Evolutionary conservation across 35 echinoderm and acorn worm genomes (phyloP).

Genomic region (Holothuria glaberrima): DNA sequence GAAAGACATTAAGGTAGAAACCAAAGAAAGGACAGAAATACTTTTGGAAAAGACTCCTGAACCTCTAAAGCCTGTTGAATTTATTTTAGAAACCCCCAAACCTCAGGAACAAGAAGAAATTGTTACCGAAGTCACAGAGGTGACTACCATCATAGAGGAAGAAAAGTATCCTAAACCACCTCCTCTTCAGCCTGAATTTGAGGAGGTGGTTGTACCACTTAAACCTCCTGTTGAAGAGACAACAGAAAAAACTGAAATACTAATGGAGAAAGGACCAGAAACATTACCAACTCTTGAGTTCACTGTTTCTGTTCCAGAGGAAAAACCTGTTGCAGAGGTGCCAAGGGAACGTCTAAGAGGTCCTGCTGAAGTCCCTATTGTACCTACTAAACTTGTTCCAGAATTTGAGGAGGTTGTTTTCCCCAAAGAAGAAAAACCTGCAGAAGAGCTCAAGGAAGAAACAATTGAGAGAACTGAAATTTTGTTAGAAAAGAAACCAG

Average conservation of each 20-base stretch:
- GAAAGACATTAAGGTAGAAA: constrained; percentile 58
- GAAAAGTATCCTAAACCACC: not conserved
- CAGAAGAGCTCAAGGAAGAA: constrained; percentile 60
- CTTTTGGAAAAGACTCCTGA: constrained; percentile 63
- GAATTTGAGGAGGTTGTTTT: constrained; percentile 63
- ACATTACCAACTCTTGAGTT: constrained; percentile 58
- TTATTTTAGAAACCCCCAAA: constrained; percentile 58
- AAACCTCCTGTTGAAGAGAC: constrained; percentile 25
- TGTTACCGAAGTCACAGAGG: constrained; percentile 54
- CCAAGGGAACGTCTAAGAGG: constrained; percentile 28
- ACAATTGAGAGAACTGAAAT: constrained; percentile 73
- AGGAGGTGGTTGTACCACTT: constrained; percentile 40
- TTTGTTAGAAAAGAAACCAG: constrained; percentile 57
- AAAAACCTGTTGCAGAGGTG: constrained; percentile 7
- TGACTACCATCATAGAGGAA: constrained; percentile 22
- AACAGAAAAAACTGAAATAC: constrained; percentile 42
- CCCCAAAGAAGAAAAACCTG: constrained; percentile 50
- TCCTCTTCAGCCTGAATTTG: constrained; percentile 40
- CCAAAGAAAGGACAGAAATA: constrained; percentile 60
- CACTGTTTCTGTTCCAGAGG: constrained; percentile 53
- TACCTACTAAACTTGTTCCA: constrained; percentile 46
- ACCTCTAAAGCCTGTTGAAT: constrained; percentile 72
- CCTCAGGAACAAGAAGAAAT: constrained; percentile 42
- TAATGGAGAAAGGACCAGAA: constrained; percentile 38
- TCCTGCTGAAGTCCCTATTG: constrained; percentile 31